These are phyloP conservation scores for Spea bombifrons DNA, from an alignment of 2,113 vertebrate genomes.

Conservation along the genomic window DNA sequence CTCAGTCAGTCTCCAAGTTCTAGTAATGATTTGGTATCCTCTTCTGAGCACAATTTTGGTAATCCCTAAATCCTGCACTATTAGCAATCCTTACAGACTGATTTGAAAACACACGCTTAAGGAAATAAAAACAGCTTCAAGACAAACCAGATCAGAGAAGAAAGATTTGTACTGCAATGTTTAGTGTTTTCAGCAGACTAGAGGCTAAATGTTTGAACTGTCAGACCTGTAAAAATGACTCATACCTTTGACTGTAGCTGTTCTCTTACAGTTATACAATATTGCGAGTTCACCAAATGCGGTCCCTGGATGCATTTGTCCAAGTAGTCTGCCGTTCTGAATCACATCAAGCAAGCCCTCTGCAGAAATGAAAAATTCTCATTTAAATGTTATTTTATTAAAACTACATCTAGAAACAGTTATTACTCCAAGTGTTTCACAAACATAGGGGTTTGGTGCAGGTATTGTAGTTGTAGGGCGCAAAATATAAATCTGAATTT, in stretches of 20 bases:
- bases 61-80: neutral
- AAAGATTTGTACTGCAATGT: conserved; percentile 4
- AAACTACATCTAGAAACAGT: no score
- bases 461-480: no score
- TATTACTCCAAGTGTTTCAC: no score
- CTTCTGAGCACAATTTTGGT: neutral
- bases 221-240: conserved; percentile 13
- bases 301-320: conserved; percentile 71
- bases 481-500: no score
- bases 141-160: neutral
- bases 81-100: neutral
- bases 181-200: conserved; percentile 8
- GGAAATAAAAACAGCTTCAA: neutral
- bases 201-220: neutral
- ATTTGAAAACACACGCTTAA: neutral
- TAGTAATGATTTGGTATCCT: no score
- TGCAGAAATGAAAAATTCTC: conserved; percentile 43
- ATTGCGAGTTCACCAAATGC: conserved; percentile 76
- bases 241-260: conserved; percentile 73
- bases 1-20: no score
- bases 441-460: no score
- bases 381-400: neutral
- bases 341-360: conserved; percentile 71
- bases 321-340: conserved; percentile 68
- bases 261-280: conserved; percentile 76